Base-by-base conservation (phyloP, 1,140 invertebrate genomes). In the Centruroides vittatus region DNA sequence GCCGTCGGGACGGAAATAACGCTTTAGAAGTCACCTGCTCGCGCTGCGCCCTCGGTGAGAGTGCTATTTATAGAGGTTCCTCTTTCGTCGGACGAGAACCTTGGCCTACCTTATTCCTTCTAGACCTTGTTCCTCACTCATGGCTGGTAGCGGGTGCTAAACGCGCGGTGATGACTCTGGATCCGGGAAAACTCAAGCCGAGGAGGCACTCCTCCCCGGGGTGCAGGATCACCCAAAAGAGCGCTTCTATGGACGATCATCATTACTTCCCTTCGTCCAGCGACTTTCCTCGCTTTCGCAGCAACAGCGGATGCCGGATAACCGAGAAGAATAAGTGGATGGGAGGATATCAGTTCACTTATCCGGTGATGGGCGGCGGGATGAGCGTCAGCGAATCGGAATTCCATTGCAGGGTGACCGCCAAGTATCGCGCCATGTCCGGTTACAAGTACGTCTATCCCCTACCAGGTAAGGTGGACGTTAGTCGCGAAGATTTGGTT, bases 191-290 rank as follows among this genome's bases (percentile, higher is more conserved):
- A 41, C 5, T 41, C 5, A 5, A 5, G 41, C 41, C 41, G 5
- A 5, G 41, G 41, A 41, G 41, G 41, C 8, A 41, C 41, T 41
- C 41, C 8, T 57, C 48, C 9, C 63, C 65, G 60, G 84, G 85
- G 66, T 88, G 87, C 70, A 79, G 84, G 63, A 86, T 90, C 61
- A 89, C 86, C 0, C 85, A 86, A 48, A 88, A 88, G 73, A 85
- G 86, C 10, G 84, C 85, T 41, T 65, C 64, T 3, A 66, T 71
- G 53, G 71, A 72, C 13, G 65, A 68, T 4, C 70, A 73, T 64
- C 64, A 69, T 51, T 74, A 70, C 61, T 65, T 69, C 34, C 72
- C 72, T 23, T 58, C 68, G 23, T 61, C 70, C n/a, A 65, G 67
- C 46, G 55, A 67, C 35, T 65, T 57, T 47, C 61, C 61, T 3